A percentile compares a stretch with the other conserved stretches of the same genome.
Conservation (phyloP, 2,888 invertebrate genomes). For the Acheta domesticus region DNA sequence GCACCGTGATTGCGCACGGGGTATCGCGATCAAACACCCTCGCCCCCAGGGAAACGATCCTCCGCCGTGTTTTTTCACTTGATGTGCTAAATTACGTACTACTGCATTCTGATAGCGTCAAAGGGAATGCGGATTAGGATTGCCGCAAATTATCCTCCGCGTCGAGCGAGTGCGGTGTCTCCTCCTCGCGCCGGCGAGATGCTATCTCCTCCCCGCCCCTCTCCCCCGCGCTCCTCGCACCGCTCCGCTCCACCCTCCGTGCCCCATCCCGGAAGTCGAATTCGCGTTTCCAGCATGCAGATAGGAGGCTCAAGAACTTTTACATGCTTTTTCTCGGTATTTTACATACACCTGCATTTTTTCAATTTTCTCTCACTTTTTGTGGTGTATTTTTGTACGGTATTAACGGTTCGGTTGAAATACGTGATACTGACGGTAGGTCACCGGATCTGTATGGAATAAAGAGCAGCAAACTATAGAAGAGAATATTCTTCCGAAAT, state of each 20-base stretch:
- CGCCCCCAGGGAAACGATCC: background rate
- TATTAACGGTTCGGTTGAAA: too few species aligned
- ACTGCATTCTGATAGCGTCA: constrained; percentile 18
- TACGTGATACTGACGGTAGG: too few species aligned
- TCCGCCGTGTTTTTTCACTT: constrained; percentile 18
- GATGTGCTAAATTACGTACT: constrained; percentile 18
- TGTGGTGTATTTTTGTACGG: too few species aligned
- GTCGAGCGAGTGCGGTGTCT: too few species aligned
- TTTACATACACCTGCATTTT: too few species aligned
- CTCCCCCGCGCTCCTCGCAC: background rate
- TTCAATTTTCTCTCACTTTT: too few species aligned
- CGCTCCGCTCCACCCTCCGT: background rate
- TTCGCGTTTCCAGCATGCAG: too few species aligned
- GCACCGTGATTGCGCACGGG: background rate
- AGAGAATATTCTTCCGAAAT: too few species aligned
- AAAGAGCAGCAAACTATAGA: too few species aligned
- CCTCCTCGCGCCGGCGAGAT: background rate
- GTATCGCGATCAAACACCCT: constrained; percentile 7
- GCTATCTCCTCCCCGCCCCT: background rate
- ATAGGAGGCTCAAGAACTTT: too few species aligned
- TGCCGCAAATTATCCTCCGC: constrained; percentile 7
- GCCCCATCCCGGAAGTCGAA: background rate
- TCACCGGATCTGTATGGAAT: too few species aligned
- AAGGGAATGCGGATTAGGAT: background rate
- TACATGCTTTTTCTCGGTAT: too few species aligned